Evolutionary conservation across 2,888 invertebrate genomes (phyloP).

Genomic region (Ditula angustiorana): DNA sequence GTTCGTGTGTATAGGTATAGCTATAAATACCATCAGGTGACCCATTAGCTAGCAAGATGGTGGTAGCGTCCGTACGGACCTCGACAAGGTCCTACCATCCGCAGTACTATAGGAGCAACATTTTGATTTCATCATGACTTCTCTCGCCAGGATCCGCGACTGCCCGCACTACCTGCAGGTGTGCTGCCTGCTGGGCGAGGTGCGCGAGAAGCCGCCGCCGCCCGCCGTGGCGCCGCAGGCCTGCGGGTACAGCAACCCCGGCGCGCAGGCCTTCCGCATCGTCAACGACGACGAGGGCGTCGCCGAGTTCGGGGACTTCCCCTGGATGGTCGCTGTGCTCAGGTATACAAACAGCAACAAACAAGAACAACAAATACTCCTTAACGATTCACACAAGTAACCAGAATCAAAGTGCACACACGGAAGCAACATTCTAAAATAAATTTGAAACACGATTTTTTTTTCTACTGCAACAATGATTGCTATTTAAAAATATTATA

Average conservation of each 20-base stretch:
- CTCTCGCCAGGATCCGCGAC: constrained; percentile 49
- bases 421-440: no score
- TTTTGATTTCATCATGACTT: neutral
- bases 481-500: no score
- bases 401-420: no score
- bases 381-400: no score
- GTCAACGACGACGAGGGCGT: neutral
- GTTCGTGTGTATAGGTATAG: no score
- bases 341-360: constrained; percentile 53
- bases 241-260: constrained; percentile 90
- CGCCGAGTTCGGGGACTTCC: constrained; percentile 65
- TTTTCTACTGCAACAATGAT: no score
- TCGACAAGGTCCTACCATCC: no score
- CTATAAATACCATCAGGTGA: no score
- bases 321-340: constrained; percentile 92
- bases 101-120: neutral
- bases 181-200: constrained; percentile 57
- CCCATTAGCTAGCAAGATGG: no score
- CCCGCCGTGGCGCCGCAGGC: constrained; percentile 55
- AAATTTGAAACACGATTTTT: no score
- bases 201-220: neutral
- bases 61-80: no score
- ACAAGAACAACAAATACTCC: no score
- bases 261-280: constrained; percentile 82
- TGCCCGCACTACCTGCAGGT: constrained; percentile 68